These are phyloP conservation scores for Heterodera schachtii DNA, from an alignment of 1,140 invertebrate species.

Conservation along the genomic window DNA sequence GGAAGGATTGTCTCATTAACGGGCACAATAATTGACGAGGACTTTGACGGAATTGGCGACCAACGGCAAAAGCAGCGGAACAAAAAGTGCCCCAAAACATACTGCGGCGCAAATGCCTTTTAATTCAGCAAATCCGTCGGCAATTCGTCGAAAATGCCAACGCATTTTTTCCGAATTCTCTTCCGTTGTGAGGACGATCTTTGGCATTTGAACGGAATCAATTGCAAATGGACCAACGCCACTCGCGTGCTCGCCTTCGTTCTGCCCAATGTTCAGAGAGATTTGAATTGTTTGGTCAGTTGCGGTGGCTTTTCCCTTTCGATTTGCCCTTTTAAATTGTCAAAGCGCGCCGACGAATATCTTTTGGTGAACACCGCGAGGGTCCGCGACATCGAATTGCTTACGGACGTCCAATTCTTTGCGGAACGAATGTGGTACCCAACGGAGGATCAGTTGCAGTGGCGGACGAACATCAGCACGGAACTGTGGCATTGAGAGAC, in stretches of 20 bases:
- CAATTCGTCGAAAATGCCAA: neutral
- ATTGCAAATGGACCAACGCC: slow-evolving; percentile 30
- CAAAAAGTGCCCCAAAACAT: no score
- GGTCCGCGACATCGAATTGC: slow-evolving; percentile 46
- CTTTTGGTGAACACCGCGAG: slow-evolving; percentile 49
- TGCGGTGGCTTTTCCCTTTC: neutral
- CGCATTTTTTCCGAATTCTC: slow-evolving; percentile 50
- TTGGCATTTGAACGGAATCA: slow-evolving; percentile 49
- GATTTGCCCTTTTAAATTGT: slow-evolving; percentile 6
- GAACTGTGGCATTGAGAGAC: slow-evolving; percentile 11
- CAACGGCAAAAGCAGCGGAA: no score
- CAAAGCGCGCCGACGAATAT: slow-evolving; percentile 38
- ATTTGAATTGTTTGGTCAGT: slow-evolving; percentile 48
- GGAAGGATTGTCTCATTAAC: slow-evolving; percentile 41
- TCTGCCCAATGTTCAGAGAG: slow-evolving; percentile 38
- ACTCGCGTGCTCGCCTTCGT: slow-evolving; percentile 48
- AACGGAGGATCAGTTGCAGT: slow-evolving; percentile 18
- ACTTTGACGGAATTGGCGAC: slow-evolving; percentile 49
- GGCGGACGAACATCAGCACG: slow-evolving; percentile 35
- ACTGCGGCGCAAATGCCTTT: no score
- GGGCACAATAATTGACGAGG: slow-evolving; percentile 45
- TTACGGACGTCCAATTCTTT: slow-evolving; percentile 39
- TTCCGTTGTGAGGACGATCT: slow-evolving; percentile 46
- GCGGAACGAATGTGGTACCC: slow-evolving; percentile 38
- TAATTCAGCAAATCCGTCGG: no score